Conservation (phyloP, 1,140 invertebrate species). For the Megathymus violae region DNA sequence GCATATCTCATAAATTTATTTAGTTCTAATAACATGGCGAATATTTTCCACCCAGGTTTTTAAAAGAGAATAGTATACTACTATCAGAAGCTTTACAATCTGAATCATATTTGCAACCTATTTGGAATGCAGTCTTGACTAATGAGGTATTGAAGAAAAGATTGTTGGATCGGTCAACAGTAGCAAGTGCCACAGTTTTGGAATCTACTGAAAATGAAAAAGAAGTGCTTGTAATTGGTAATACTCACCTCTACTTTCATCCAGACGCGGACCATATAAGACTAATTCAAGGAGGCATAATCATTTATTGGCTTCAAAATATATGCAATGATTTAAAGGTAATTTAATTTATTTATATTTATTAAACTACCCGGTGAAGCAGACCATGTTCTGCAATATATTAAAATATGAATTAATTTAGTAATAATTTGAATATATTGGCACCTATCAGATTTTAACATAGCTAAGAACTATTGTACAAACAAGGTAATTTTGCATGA, state of each 20-base stretch:
- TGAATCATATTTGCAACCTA: conserved; percentile 82
- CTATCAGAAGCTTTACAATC: conserved; percentile 85
- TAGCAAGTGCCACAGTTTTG: conserved; percentile 86
- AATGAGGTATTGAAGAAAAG: conserved; percentile 86
- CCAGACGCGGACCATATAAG: conserved; percentile 94
- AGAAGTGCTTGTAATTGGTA: conserved; percentile 89
- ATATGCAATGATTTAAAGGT: conserved; percentile 68
- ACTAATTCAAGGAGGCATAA: conserved; percentile 89
- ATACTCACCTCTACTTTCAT: conserved; percentile 97
- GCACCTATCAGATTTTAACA: no score
- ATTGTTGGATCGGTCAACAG: conserved; percentile 86
- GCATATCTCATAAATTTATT: no score
- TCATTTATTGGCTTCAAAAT: conserved; percentile 84
- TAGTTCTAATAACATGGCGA: no score
- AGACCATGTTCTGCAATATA: no score
- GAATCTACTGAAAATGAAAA: conserved; percentile 85
- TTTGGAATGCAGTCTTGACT: conserved; percentile 85
- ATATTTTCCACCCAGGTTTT: conserved; percentile 46
- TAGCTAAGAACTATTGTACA: no score
- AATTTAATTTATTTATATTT: no score
- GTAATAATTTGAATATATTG: no score
- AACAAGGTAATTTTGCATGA: no score
- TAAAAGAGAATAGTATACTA: conserved; percentile 67
- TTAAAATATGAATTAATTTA: no score
- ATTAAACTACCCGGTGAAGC: no score